Percentiles rank a stretch among this genome's conserved stretches.
Evolutionary conservation across 1,140 invertebrate species (phyloP).

Genomic region (Cyphomyrmex costatus): DNA sequence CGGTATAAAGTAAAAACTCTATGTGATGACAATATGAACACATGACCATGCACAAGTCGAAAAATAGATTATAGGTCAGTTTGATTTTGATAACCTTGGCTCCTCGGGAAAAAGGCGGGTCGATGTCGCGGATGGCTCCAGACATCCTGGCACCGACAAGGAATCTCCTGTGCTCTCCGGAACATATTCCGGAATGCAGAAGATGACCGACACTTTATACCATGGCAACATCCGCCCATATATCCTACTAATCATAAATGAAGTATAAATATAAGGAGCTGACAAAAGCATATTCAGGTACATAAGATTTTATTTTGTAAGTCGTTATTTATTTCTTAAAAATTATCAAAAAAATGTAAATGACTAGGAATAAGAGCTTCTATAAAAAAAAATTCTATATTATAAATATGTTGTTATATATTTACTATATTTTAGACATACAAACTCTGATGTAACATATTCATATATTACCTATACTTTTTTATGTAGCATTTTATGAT

Average conservation of each 20-base stretch:
- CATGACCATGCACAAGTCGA: not conserved
- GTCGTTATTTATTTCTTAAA: not conserved
- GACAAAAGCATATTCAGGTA: not conserved
- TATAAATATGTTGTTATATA: not conserved
- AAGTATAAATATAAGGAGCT: not conserved
- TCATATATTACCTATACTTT: not conserved
- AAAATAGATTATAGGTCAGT: slow-evolving; percentile 39
- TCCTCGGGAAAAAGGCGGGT: slow-evolving; percentile 42
- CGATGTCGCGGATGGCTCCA: slow-evolving; percentile 77
- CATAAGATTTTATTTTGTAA: not conserved
- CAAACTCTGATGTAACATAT: not conserved
- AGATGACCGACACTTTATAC: not conserved
- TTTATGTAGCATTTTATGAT: not conserved
- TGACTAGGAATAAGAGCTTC: not conserved
- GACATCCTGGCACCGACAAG: slow-evolving; percentile 78
- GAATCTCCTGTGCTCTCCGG: not conserved
- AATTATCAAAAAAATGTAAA: not conserved
- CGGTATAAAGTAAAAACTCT: slow-evolving; percentile 12
- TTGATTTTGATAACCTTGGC: not conserved
- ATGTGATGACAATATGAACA: not conserved
- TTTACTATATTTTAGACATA: not conserved
- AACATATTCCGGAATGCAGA: not conserved
- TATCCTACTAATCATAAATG: not conserved
- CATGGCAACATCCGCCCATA: not conserved
- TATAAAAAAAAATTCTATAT: not conserved